Evolutionary conservation across 2,888 invertebrate genomes (phyloP), one percentile per base, ranked within the genome.

Genomic region (Noctuana brunneofusca): DNA sequence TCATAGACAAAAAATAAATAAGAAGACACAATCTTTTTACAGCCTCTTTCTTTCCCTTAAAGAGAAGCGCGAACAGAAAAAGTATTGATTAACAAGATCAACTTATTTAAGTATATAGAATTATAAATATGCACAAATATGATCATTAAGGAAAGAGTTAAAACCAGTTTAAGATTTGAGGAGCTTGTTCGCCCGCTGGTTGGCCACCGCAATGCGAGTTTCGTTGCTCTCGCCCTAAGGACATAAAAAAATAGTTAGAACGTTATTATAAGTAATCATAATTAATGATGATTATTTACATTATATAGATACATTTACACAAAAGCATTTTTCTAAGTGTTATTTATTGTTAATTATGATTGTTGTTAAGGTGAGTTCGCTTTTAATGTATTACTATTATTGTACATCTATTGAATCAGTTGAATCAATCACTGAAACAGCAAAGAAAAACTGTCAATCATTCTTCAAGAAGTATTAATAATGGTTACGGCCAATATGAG

Each of bases 131-230:
- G 48, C 22, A 16, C 11, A 14, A 46, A 46, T 11, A 30, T 14
- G n/a, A 14, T 43, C 3, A 8, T 3, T 3, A 52, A 32, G n/a
- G 18, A 11, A 32, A 52, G 6, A 16, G 41, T 57, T 43, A 62
- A 67, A 76, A 20, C 20, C 11, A 46, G 20, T 71, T 92, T 92
- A 92, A 70, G 92, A 95, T 92, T 96, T 96, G 88, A 97, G 95
- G 74, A 97, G 94, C 84, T 97, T 97, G 92, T 95, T 95, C 82
- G 97, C 97, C 76, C 97, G 94, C 84, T 97, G 96, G 91, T 97
- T 97, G 75, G 97, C 97, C 81, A 96, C 96, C 76, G 95, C 95
- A 93, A 97, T 97, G 90, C 97, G 95, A 65, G 95, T 95, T 89
- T 96, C 96, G 92, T 97, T 97, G 81, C 97, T 96, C 81, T 95